Base-by-base conservation (phyloP, 2,797 vertebrate genomes). In the Crenuchus spilurus region DNA sequence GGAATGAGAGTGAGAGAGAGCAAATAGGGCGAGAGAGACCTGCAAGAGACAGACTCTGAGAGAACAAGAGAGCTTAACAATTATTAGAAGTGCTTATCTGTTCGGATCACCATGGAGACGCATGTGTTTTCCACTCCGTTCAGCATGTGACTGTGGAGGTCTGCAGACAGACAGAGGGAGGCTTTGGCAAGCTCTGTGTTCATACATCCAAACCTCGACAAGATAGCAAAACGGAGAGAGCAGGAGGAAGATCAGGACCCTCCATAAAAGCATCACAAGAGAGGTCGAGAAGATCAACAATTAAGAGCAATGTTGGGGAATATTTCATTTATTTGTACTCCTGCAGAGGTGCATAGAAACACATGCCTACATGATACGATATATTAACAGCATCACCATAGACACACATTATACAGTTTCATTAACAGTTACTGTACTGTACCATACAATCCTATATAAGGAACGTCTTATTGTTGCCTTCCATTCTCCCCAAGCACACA, bases 61-160 rank as follows among this genome's bases (percentile, higher is more conserved):
- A 22, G 65, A 75, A 63, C 58, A 62, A 46, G 16, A 18, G 48
- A 77, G 85, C 78, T 35, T 65, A 84, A 84, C 85, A 82, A 77
- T 86, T 88, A 90, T 90, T 89, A 89, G 85, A 68, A 73, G 86
- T 81, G 85, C 88, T 85, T 87, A 87, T 90, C 87, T 81, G 85
- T 84, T 74, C 77, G 81, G 79, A 89, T 92, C 90, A 84, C 91
- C 89, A 91, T 92, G 90, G 90, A 87, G 89, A 93, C 75, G 76
- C 80, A 70, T 87, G 75, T 83, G 85, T 82, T 79, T 83, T 85
- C 80, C 82, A 82, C 62, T 58, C 54, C 35, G 10, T 68, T 76
- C 63, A 22, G 55, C 42, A 37, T 65, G 60, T 22, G 70, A 62
- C 11, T 31, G 84, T 87, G 84, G 67, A 64, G 42, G 57, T 84